phyloP scores from a whole-genome alignment of 2,113 vertebrate species.

The Pipa parva region DNA sequence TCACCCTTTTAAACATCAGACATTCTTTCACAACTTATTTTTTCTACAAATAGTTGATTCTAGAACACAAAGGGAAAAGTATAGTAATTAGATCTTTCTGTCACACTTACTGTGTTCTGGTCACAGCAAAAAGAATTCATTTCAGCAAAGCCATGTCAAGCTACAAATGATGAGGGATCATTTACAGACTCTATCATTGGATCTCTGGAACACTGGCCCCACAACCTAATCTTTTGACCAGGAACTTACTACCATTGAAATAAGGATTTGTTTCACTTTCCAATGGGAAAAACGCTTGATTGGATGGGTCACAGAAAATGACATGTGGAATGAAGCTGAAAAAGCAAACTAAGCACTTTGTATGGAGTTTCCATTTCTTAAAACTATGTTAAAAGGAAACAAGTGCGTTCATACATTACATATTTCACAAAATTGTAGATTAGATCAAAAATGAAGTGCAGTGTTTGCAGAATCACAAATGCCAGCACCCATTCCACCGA shows the following conservation, averaged over 20 bases:
- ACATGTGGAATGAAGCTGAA: conserved; percentile 10
- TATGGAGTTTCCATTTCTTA: background rate
- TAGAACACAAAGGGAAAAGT: conserved; percentile 5
- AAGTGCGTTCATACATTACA: no score
- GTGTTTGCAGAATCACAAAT: no score
- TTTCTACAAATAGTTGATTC: conserved; percentile 13
- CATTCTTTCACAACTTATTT: conserved; percentile 5
- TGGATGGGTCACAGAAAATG: conserved; percentile 30
- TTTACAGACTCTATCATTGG: conserved; percentile 21
- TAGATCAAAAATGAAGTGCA: no score
- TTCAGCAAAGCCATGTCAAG: conserved; percentile 16
- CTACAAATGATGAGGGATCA: conserved; percentile 30
- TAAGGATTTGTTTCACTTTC: conserved; percentile 33
- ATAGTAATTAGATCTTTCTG: conserved; percentile 13
- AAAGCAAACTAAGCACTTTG: conserved; percentile 6
- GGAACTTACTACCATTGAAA: conserved; percentile 13
- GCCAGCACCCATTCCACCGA: no score
- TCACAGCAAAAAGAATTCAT: conserved; percentile 22
- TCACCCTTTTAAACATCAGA: conserved; percentile 22
- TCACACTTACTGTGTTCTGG: conserved; percentile 12
- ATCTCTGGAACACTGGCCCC: conserved; percentile 15
- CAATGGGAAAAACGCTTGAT: conserved; percentile 27
- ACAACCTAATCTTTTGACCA: conserved; percentile 28
- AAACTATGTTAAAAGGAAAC: conserved; percentile 3
- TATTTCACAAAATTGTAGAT: no score